phyloP scores from a whole-genome alignment of 2,888 invertebrate genomes.

The Pilophorus perplexus region DNA sequence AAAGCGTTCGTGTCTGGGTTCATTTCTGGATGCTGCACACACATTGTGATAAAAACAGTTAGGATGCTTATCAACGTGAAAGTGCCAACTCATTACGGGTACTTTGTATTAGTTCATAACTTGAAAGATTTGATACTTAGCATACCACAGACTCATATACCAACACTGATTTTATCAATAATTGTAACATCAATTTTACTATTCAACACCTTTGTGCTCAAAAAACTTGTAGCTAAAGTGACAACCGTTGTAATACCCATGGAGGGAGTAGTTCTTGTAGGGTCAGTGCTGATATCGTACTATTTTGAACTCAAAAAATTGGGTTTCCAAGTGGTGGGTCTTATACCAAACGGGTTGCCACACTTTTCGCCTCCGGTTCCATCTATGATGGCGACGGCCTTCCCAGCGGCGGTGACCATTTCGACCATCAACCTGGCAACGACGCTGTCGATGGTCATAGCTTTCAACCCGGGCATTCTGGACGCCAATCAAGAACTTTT shows the following conservation, averaged over 20 bases:
- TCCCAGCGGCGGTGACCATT: slow-evolving; percentile 35
- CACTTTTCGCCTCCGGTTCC: slow-evolving; percentile 2
- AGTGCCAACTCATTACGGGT: slow-evolving; percentile 40
- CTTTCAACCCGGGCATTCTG: slow-evolving; percentile 39
- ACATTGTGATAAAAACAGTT: slow-evolving; percentile 42
- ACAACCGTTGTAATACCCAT: slow-evolving; percentile 43
- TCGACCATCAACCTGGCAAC: slow-evolving; percentile 42
- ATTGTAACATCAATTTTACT: slow-evolving; percentile 36
- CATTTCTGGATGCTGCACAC: slow-evolving; percentile 42
- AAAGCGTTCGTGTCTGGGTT: slow-evolving; percentile 43
- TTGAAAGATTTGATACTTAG: slow-evolving; percentile 18
- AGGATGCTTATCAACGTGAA: slow-evolving; percentile 39
- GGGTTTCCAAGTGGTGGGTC: slow-evolving; percentile 40
- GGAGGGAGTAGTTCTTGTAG: slow-evolving; percentile 41
- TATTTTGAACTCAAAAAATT: slow-evolving; percentile 26
- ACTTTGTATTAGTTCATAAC: slow-evolving; percentile 39
- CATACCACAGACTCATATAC: slow-evolving; percentile 31
- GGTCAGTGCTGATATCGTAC: slow-evolving; percentile 37
- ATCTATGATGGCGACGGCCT: not conserved
- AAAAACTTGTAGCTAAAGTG: slow-evolving; percentile 28
- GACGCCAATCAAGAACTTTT: slow-evolving; percentile 43
- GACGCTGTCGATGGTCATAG: slow-evolving; percentile 41
- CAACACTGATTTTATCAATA: slow-evolving; percentile 36
- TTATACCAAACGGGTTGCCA: slow-evolving; percentile 32
- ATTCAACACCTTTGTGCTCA: slow-evolving; percentile 34